Evolutionary conservation across 2,888 invertebrate genomes (phyloP).

Genomic region (Spisula subtruncata): DNA sequence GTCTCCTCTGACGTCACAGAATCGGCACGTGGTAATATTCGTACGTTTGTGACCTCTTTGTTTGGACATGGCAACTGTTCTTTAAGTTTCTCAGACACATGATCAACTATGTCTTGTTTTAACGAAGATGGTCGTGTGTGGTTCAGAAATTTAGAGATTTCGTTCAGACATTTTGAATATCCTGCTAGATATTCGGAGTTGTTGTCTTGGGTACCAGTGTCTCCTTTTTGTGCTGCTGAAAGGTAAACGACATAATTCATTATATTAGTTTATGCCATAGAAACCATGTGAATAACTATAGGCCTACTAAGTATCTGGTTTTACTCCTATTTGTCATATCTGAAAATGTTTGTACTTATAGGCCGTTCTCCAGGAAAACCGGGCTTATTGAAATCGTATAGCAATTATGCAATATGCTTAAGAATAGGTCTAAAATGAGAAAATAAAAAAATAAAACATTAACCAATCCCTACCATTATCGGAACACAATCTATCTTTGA

Average conservation of each 20-base stretch:
- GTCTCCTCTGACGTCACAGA: slow-evolving; percentile 22
- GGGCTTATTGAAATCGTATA: too few species aligned
- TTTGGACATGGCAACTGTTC: not conserved
- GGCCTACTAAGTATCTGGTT: too few species aligned
- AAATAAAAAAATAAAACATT: too few species aligned
- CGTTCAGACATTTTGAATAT: slow-evolving; percentile 60
- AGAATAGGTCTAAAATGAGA: too few species aligned
- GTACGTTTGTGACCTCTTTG: not conserved
- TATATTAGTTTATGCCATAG: too few species aligned
- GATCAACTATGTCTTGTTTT: slow-evolving; percentile 53
- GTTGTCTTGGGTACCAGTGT: not conserved
- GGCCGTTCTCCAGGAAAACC: too few species aligned
- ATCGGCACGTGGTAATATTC: slow-evolving; percentile 18
- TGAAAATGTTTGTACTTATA: too few species aligned
- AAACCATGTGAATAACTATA: too few species aligned
- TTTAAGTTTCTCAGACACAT: slow-evolving; percentile 54
- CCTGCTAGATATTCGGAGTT: slow-evolving; percentile 55
- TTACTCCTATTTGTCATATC: too few species aligned
- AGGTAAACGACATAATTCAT: not conserved
- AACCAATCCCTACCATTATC: slow-evolving; percentile 23
- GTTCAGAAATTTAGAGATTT: slow-evolving; percentile 61
- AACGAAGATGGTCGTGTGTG: slow-evolving; percentile 35
- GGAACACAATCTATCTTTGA: slow-evolving; percentile 65
- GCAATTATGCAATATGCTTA: too few species aligned
- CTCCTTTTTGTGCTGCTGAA: not conserved